Evolutionary conservation across 2,113 vertebrate species (phyloP).

Genomic region (Malurus elegans): DNA sequence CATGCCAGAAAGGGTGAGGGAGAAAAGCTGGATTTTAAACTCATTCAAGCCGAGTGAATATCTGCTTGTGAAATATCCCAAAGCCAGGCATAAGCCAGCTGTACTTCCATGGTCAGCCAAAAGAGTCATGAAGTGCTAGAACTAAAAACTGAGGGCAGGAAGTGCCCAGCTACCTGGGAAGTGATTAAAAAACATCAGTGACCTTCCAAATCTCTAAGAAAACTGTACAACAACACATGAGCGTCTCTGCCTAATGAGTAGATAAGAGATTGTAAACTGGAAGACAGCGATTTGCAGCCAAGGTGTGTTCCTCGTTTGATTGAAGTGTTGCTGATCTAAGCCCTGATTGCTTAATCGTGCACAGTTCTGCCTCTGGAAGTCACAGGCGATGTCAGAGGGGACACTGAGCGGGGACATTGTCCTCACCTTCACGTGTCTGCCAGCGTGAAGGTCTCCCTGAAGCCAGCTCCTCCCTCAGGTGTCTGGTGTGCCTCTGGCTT

Average conservation of each 20-base stretch:
- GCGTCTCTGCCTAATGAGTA: not conserved
- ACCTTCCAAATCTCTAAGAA: not conserved
- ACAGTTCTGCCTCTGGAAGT: slow-evolving; percentile 1
- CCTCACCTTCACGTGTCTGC: not conserved
- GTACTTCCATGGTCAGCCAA: not conserved
- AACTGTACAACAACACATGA: not conserved
- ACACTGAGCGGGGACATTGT: not conserved
- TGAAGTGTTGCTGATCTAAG: slow-evolving; percentile 30
- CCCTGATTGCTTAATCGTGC: slow-evolving; percentile 28
- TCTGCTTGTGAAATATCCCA: not conserved
- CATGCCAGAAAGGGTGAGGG: not conserved
- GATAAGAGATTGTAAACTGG: slow-evolving; percentile 13
- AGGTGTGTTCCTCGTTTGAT: slow-evolving; percentile 36
- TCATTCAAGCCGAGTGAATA: not conserved
- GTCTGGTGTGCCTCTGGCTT: not conserved
- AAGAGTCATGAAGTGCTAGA: not conserved
- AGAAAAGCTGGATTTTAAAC: slow-evolving; percentile 13
- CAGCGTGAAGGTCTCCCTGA: not conserved
- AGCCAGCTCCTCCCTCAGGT: not conserved
- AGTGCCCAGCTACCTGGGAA: slow-evolving; percentile 8
- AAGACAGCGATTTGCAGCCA: slow-evolving; percentile 13
- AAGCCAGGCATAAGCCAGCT: not conserved
- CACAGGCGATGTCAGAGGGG: not conserved
- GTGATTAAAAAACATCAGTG: not conserved
- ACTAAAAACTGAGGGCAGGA: not conserved